phyloP scores from a whole-genome alignment of 2,888 invertebrate genomes.

The Dynastes tityus region DNA sequence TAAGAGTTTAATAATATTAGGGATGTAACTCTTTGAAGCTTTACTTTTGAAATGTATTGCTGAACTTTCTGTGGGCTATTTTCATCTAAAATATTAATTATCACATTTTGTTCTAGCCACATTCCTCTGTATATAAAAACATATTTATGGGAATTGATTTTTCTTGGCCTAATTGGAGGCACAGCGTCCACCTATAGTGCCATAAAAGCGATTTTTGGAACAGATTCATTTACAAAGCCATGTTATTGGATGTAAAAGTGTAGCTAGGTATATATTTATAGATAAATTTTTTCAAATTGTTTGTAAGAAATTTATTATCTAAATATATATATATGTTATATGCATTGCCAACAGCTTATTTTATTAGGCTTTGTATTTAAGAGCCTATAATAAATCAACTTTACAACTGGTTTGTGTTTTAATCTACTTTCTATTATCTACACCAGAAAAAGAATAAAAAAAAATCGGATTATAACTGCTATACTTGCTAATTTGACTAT shows the following conservation, averaged over 20 bases:
- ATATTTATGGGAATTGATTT: slow-evolving; percentile 76
- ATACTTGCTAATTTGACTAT: too few species aligned
- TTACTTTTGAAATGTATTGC: too few species aligned
- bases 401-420: too few species aligned
- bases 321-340: background rate
- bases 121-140: slow-evolving; percentile 75
- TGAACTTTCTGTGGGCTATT: too few species aligned
- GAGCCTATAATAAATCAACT: too few species aligned
- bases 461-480: too few species aligned
- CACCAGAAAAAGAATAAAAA: too few species aligned
- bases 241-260: slow-evolving; percentile 63
- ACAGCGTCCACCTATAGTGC: slow-evolving; percentile 77
- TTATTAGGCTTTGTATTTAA: too few species aligned
- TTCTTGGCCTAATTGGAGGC: slow-evolving; percentile 76
- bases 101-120: slow-evolving; percentile 69
- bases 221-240: slow-evolving; percentile 65
- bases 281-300: background rate
- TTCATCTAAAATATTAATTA: slow-evolving; percentile 18
- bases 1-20: too few species aligned
- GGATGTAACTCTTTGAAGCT: too few species aligned
- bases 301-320: too few species aligned
- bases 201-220: slow-evolving; percentile 72
- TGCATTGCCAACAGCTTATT: background rate
- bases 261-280: background rate
- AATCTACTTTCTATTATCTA: too few species aligned